A percentile compares a stretch with the other conserved stretches of the same genome.
phyloP scores from a whole-genome alignment of 2,113 vertebrate species.

The Nymphicus hollandicus region DNA sequence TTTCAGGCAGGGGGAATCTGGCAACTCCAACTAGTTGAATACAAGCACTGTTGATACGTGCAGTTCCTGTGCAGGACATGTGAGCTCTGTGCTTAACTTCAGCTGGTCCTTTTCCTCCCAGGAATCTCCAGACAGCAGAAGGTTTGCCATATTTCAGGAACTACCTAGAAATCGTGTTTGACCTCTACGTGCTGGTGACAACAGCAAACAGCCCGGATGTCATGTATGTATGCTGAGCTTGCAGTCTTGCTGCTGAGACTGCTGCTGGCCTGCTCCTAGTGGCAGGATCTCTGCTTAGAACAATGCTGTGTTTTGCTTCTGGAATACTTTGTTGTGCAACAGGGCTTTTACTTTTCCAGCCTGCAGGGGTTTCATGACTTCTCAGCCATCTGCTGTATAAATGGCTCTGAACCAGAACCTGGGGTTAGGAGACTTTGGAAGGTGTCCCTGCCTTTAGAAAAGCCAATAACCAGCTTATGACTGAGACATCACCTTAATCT shows the following conservation, averaged over 20 bases:
- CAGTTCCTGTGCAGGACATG: background rate
- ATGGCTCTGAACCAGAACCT: background rate
- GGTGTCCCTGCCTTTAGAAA: background rate
- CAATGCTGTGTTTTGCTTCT: background rate
- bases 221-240: slow-evolving; percentile 78
- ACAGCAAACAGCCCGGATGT: slow-evolving; percentile 91
- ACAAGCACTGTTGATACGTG: background rate
- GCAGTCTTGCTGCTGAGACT: background rate
- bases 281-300: background rate
- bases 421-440: background rate
- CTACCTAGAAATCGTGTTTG: slow-evolving; percentile 86
- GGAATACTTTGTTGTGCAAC: background rate
- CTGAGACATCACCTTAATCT: background rate
- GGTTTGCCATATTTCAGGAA: slow-evolving; percentile 84
- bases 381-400: background rate
- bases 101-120: slow-evolving; percentile 45
- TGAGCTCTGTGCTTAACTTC: background rate
- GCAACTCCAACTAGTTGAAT: background rate
- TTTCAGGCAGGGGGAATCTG: rapidly evolving
- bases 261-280: background rate
- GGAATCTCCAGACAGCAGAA: slow-evolving; percentile 79
- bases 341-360: background rate
- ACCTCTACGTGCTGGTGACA: slow-evolving; percentile 92
- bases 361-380: background rate
- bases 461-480: background rate